These are phyloP conservation scores for Lithophane semibrunnea DNA, from an alignment of 2,888 invertebrate species.

Conservation along the genomic window DNA sequence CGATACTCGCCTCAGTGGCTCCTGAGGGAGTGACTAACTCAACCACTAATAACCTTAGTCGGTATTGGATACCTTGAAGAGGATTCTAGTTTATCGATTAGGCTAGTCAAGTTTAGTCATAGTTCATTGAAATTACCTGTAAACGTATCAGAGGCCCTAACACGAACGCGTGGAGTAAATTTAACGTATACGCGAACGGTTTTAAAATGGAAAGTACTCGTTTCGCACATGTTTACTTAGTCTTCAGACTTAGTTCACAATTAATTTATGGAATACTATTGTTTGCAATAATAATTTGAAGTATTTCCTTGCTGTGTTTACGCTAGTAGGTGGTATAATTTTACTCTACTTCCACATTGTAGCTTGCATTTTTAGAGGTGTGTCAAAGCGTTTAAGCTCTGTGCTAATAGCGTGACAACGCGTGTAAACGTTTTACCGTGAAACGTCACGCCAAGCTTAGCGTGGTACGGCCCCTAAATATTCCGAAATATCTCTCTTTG, in stretches of 20 bases:
- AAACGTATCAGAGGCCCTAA: background rate
- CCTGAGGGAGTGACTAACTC: conserved; percentile 54
- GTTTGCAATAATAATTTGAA: background rate
- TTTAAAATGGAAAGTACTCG: too few relatives aligned
- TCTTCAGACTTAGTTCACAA: background rate
- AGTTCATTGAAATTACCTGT: background rate
- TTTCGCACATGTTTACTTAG: too few relatives aligned
- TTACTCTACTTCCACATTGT: background rate
- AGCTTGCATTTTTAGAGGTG: conserved; percentile 29
- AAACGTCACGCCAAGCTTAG: conserved; percentile 36
- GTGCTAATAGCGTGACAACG: conserved; percentile 46
- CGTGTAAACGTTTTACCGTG: conserved; percentile 48
- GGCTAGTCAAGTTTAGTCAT: conserved; percentile 1
- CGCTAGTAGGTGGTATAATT: background rate
- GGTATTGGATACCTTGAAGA: conserved; percentile 39
- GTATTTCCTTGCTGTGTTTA: background rate
- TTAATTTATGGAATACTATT: too few relatives aligned
- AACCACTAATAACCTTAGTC: conserved; percentile 48
- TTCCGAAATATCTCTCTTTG: conserved; percentile 43
- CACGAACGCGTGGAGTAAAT: background rate
- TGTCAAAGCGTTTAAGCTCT: conserved; percentile 40
- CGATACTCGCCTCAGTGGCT: conserved; percentile 54
- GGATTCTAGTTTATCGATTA: conserved; percentile 42
- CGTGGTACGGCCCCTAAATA: conserved; percentile 26
- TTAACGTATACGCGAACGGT: too few relatives aligned